Conservation (phyloP, 1,140 invertebrate genomes). For the Lucilia cuprina region DNA sequence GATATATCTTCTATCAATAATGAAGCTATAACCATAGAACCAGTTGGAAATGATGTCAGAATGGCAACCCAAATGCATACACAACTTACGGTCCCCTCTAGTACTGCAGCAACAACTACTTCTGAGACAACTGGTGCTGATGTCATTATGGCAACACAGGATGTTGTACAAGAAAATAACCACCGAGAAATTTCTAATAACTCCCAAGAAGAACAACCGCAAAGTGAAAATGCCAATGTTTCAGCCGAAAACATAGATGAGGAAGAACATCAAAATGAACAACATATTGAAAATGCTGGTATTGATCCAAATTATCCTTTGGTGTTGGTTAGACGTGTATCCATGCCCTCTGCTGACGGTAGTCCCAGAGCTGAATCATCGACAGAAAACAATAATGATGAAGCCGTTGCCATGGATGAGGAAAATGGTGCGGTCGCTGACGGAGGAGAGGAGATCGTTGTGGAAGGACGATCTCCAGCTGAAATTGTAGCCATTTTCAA, state of each 20-base stretch:
- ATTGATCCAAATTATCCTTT: constrained; percentile 4
- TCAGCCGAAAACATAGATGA: background rate
- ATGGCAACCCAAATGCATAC: background rate
- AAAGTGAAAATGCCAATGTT: background rate
- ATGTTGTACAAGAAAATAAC: background rate
- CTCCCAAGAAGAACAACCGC: background rate
- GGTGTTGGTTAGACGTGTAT: background rate
- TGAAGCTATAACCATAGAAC: background rate
- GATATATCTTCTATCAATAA: background rate
- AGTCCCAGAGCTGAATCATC: background rate
- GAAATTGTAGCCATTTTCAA: background rate
- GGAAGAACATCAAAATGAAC: constrained; percentile 22
- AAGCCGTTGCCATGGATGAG: background rate
- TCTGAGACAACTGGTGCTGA: background rate
- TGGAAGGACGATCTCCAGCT: background rate
- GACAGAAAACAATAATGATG: background rate
- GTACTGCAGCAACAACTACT: background rate
- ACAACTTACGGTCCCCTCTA: no score
- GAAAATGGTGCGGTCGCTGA: background rate
- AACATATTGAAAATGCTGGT: constrained; percentile 21
- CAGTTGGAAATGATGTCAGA: background rate
- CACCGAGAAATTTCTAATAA: background rate
- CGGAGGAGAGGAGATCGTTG: background rate
- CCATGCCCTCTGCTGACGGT: background rate
- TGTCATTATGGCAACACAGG: background rate